Evolutionary conservation across 2,113 vertebrate genomes (phyloP), one percentile per base, ranked within the genome.

Genomic region (Puma concolor): DNA sequence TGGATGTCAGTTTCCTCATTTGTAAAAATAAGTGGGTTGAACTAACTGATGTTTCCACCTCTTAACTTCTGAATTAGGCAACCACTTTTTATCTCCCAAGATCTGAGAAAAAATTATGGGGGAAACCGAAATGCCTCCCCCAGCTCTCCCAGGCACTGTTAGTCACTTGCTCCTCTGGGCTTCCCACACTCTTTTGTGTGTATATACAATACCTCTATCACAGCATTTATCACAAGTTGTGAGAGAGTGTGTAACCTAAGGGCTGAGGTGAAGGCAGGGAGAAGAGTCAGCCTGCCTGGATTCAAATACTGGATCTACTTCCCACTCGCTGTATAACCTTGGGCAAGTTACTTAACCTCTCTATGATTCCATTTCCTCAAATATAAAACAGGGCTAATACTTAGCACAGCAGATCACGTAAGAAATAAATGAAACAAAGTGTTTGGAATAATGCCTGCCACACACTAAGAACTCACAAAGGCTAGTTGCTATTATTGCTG

Each of bases 121-220:
- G 74, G 82, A 91, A 96, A 97, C 54, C 76, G 21, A 95, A 97
- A 95, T 69, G 67, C 72, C 95, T 94, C 96, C 94, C 92, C 92
- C 86, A 93, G 63, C 44, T 96, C 76, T 97, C 92, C 60, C 96
- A 96, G 91, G 44, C 66, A 93, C 8, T 69, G 50, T 91, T 96
- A 97, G 87, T 98, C 96, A 97, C 79, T 94, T 94, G 76, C 84
- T 98, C 88, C 91, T 41, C 94, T 94, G 72, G 63, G 64, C 54
- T 93, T 87, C 52, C 83, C 80, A 88, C n/a, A 86, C 69, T 17
- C 85, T 83, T 85, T 10, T 81, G 12, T 57, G 36, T 69, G 17
- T 48, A 52, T 23, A 76, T 76, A 64, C 4, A 63, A 82, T 17
- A 93, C n/a, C 41, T 54, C 50, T 67, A 64, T 48, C 76, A 79